Conservation (phyloP, 2,797 vertebrate genomes). For the Oreonectes daqikongensis region DNA sequence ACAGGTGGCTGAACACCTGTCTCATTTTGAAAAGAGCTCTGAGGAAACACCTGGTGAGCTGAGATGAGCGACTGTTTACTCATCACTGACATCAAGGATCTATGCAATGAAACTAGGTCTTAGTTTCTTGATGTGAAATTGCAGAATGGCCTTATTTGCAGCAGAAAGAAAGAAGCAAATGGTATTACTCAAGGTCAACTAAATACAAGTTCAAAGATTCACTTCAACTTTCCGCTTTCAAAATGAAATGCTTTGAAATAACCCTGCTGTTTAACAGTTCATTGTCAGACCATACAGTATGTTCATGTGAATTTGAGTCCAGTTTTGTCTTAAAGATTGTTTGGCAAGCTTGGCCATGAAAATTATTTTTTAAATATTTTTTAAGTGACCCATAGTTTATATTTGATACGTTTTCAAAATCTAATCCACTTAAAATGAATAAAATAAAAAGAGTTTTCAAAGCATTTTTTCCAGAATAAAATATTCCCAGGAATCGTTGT, state of each 20-base stretch:
- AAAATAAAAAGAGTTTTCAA: too few species aligned
- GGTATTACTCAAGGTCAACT: constrained; percentile 34
- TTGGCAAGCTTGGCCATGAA: too few species aligned
- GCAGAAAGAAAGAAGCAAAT: not conserved
- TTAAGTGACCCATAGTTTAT: too few species aligned
- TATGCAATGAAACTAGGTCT: constrained; percentile 2
- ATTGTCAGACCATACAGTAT: not conserved
- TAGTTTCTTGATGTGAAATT: constrained; percentile 25
- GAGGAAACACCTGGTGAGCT: too few species aligned
- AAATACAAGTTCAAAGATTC: constrained; percentile 32
- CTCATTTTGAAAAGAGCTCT: constrained; percentile 18
- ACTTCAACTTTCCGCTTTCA: constrained; percentile 48
- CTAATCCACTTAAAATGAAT: too few species aligned
- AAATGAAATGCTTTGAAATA: constrained; percentile 24
- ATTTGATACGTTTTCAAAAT: too few species aligned
- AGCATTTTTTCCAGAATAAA: too few species aligned
- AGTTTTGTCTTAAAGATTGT: not conserved
- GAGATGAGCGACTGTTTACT: constrained; percentile 16
- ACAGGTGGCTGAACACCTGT: constrained; percentile 36
- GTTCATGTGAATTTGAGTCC: not conserved
- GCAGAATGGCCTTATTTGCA: constrained; percentile 9
- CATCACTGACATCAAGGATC: constrained; percentile 15
- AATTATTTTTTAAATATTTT: too few species aligned
- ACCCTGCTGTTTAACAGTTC: not conserved
- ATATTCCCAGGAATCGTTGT: too few species aligned